Base-by-base conservation (phyloP, 2,113 vertebrate genomes). In the Callionymus lyra region DNA sequence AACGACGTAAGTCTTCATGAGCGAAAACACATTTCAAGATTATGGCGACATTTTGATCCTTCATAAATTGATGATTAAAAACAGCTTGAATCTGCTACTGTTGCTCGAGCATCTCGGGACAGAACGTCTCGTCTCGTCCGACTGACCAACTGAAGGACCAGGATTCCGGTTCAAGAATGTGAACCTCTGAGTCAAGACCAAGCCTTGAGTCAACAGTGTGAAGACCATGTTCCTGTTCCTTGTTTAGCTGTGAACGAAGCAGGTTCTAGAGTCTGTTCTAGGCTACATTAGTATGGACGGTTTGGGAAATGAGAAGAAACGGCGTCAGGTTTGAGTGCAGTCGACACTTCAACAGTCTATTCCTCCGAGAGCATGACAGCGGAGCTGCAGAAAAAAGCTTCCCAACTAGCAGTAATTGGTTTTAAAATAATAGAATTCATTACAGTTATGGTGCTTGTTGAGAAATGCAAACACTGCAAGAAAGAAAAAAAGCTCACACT, bases 391-490 rank as follows among this genome's bases (percentile, higher is more conserved):
- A 38, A 44, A 75, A 69, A 72, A 59, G 64, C 70, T 63, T 27
- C 51, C 67, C 72, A 82, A 80, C 77, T 79, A 83, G 76, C 79
- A 70, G 82, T 84, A 86, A 86, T 84, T 86, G 82, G 81, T 77
- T 84, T 86, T 79, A 82, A 83, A 86, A 84, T 82, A 80, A 82
- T 85, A 79, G 78, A 82, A 85, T 84, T 86, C 80, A 85, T 83
- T 85, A 84, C 71, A 68, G 67, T 76, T 81, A 77, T 66, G 57
- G 72, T 51, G 63, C 79, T 83, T 83, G 76, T 85, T 83, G 74
- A 71, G 78, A 82, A 77, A 81, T 78, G 79, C 77, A 82, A 86
- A 85, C 82, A 80, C 72, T 65, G 53, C 50, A 58, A 60, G 54
- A 44, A 27, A 27, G 21, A 27, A 27, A 68, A 74, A 78, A 72